Percentiles rank a stretch among this genome's conserved stretches.
These are phyloP conservation scores for Pyrocephalus nanus DNA, from an alignment of 2,797 vertebrate species.

Conservation along the genomic window DNA sequence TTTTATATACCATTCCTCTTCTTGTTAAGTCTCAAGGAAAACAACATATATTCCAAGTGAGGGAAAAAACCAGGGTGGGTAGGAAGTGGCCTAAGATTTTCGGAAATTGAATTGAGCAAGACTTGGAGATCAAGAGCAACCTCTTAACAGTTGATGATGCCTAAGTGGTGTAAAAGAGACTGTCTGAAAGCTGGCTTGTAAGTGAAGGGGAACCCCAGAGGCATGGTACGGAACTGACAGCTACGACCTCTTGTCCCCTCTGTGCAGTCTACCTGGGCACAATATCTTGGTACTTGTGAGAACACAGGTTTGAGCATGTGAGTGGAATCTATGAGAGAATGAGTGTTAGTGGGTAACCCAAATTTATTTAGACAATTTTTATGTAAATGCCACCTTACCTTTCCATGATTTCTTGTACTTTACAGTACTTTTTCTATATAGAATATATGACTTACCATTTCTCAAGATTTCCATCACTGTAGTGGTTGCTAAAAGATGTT, in stretches of 20 bases:
- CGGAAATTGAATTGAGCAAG: neutral
- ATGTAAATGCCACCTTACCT: neutral
- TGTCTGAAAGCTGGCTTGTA: neutral
- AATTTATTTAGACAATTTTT: neutral
- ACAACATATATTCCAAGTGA: neutral
- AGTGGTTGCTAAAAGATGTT: neutral
- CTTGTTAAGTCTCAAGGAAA: neutral
- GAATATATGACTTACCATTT: neutral
- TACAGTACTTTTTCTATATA: neutral
- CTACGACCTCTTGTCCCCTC: neutral
- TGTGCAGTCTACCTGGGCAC: neutral
- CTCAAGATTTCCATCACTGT: neutral
- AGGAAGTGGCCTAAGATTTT: neutral
- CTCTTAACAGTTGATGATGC: neutral
- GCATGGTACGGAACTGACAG: accelerated
- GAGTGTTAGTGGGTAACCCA: neutral
- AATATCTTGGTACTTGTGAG: neutral
- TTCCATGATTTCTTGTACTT: neutral
- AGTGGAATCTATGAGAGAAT: neutral
- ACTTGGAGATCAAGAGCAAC: neutral
- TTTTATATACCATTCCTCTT: neutral
- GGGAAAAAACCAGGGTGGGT: neutral
- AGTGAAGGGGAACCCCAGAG: neutral
- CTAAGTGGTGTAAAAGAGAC: neutral
- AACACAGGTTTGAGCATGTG: neutral